Percentiles rank a stretch among this genome's conserved stretches.
Conservation (phyloP, 2,113 vertebrate species). For the Arvicanthis niloticus region DNA sequence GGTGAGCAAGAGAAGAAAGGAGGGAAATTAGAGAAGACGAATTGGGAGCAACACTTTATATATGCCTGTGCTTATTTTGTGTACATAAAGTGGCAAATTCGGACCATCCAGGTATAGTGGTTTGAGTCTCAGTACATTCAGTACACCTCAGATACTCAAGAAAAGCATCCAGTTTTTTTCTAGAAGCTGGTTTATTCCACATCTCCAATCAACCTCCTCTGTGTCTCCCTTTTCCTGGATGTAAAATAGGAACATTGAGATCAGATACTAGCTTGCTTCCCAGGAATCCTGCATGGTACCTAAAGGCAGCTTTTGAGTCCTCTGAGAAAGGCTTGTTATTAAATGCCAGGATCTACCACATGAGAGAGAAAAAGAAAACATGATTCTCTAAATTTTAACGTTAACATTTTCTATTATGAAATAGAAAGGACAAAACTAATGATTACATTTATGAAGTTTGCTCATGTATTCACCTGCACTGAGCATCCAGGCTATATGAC, state of each 20-base stretch:
- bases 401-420: background rate
- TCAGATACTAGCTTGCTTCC: background rate
- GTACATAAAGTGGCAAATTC: background rate
- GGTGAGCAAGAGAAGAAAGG: background rate
- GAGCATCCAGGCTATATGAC: background rate
- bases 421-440: background rate
- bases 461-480: background rate
- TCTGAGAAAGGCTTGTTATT: background rate
- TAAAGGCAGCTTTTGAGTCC: background rate
- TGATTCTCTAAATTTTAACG: background rate
- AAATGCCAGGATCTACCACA: background rate
- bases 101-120: background rate
- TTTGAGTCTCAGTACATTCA: background rate
- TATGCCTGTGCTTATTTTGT: background rate
- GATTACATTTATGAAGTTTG: background rate
- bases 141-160: background rate
- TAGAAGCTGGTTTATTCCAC: background rate
- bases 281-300: background rate
- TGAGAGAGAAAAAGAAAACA: constrained; percentile 4
- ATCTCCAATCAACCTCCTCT: background rate
- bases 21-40: background rate
- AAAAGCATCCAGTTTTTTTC: background rate
- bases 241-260: background rate
- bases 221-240: background rate
- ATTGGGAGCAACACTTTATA: background rate